Evolutionary conservation across 1,140 invertebrate genomes (phyloP).

Genomic region (Caenorhabditis tropicalis): DNA sequence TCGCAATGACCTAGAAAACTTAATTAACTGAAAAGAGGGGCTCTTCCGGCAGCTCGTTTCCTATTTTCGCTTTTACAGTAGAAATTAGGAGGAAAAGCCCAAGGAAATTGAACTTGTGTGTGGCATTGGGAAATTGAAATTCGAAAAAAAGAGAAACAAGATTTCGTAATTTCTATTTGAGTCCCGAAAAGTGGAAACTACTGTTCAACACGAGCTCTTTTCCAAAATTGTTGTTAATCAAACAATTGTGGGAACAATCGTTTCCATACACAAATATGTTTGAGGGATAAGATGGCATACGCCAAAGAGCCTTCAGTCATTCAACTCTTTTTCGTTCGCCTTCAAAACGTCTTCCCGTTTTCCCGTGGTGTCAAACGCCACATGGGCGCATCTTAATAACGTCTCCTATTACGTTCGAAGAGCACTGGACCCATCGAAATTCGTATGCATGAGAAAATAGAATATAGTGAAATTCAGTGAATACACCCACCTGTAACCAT

Average conservation of each 20-base stretch:
- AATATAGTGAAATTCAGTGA: neutral
- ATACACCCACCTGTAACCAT: slow-evolving; percentile 82
- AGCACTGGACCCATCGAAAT: neutral
- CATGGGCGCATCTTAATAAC: slow-evolving; percentile 34
- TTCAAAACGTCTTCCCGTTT: slow-evolving; percentile 20
- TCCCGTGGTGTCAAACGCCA: slow-evolving; percentile 30
- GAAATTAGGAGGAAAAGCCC: neutral
- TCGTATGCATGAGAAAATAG: neutral
- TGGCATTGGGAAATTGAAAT: neutral
- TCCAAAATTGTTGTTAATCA: neutral
- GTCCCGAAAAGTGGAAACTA: neutral
- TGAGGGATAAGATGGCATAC: slow-evolving; percentile 6
- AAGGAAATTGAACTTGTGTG: neutral
- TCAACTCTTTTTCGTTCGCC: slow-evolving; percentile 20
- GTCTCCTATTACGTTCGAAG: slow-evolving; percentile 25
- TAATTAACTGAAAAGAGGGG: neutral
- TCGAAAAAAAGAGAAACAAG: neutral
- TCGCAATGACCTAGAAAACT: slow-evolving; percentile 20
- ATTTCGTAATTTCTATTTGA: neutral
- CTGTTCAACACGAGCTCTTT: neutral
- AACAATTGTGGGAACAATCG: slow-evolving; percentile 17
- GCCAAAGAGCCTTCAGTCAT: neutral
- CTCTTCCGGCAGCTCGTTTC: neutral
- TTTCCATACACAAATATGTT: neutral
- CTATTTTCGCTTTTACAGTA: neutral